Evolutionary conservation across 2,113 vertebrate species (phyloP).

Genomic region (Heterotis niloticus): DNA sequence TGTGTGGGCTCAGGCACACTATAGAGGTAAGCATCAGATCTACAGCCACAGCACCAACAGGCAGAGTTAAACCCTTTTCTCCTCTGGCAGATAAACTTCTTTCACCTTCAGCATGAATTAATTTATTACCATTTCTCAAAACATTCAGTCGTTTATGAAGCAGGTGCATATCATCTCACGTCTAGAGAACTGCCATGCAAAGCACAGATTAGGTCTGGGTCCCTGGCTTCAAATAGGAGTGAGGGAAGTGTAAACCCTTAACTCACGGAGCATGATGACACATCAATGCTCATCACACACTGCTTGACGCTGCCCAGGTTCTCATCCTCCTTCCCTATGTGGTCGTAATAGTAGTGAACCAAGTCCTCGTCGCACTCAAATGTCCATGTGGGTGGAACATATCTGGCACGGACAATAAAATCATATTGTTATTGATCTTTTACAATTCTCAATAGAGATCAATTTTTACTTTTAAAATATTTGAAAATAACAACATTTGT

Average conservation of each 20-base stretch:
- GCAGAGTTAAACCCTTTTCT: too few relatives aligned
- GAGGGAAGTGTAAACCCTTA: not conserved
- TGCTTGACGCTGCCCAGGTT: slow-evolving; percentile 93
- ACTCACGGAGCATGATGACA: slow-evolving; percentile 84
- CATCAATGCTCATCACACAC: slow-evolving; percentile 92
- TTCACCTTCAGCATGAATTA: too few relatives aligned
- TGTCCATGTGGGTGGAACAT: slow-evolving; percentile 86
- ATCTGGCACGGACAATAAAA: slow-evolving; percentile 58
- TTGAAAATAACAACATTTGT: too few relatives aligned
- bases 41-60: too few relatives aligned
- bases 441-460: too few relatives aligned
- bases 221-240: too few relatives aligned
- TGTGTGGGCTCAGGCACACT: not conserved
- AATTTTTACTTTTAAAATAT: too few relatives aligned
- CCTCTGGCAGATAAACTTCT: too few relatives aligned
- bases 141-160: not conserved
- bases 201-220: not conserved
- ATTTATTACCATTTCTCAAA: not conserved
- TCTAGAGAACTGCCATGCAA: not conserved
- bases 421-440: not conserved
- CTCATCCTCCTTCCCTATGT: slow-evolving; percentile 92
- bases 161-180: not conserved
- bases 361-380: slow-evolving; percentile 95
- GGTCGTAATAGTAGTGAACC: slow-evolving; percentile 90
- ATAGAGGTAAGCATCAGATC: not conserved